These are phyloP conservation scores for Thereva unica DNA, from an alignment of 2,888 invertebrate species.

Conservation along the genomic window DNA sequence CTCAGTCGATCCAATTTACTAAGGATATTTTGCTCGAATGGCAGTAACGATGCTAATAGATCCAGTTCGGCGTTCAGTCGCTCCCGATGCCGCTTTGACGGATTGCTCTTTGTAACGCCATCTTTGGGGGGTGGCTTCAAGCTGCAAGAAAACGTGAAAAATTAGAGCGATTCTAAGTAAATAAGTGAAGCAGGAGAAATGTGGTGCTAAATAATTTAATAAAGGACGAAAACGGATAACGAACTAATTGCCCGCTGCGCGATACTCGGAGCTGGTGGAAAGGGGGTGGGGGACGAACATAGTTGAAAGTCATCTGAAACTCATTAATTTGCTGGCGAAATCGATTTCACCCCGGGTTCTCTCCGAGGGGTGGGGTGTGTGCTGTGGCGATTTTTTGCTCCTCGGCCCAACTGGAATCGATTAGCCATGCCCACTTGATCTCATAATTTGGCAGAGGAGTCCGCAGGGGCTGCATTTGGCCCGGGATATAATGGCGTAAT, in stretches of 20 bases:
- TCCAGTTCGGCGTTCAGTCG: conserved; percentile 97
- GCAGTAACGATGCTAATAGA: conserved; percentile 89
- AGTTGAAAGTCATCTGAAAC: conserved; percentile 37
- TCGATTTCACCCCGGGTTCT: conserved; percentile 34
- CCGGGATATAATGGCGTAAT: conserved; percentile 20
- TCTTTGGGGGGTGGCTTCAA: conserved; percentile 94
- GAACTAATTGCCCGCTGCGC: not conserved
- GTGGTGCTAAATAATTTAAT: not conserved
- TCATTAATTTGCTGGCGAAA: conserved; percentile 39
- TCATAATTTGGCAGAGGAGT: conserved; percentile 49
- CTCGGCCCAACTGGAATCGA: conserved; percentile 49
- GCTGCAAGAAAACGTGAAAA: conserved; percentile 62
- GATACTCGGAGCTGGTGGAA: not conserved
- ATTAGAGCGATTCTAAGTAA: not conserved
- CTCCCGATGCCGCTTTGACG: conserved; percentile 97
- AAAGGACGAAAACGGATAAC: conserved; percentile 3
- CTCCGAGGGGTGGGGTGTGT: not conserved
- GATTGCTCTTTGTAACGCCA: conserved; percentile 95
- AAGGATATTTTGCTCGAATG: conserved; percentile 97
- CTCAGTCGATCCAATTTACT: conserved; percentile 98
- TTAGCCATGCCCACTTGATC: conserved; percentile 57
- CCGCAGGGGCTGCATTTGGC: conserved; percentile 22
- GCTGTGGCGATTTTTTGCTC: conserved; percentile 23
- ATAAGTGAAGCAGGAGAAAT: not conserved
- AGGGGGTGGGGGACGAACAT: not conserved